Base-by-base conservation (phyloP, 2,888 invertebrate genomes). In the Drosophila rellima region DNA sequence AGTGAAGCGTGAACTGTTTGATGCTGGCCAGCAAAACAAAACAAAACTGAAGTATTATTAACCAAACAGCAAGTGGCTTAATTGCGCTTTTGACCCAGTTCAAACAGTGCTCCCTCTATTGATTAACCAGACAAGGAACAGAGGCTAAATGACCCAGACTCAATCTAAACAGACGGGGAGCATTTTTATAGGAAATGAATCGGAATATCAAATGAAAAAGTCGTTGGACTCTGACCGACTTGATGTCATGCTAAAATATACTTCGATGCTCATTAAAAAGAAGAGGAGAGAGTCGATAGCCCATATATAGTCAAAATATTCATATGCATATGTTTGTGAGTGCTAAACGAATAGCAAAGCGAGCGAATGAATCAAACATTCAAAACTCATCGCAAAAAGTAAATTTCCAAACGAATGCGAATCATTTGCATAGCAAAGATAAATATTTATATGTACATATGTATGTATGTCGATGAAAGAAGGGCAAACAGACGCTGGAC, bases 401-500 rank as follows among this genome's bases (percentile, higher is more conserved):
- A 56, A 55, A 65, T 64, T 37, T 60, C 31, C 23, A 61, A 74
- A 61, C 52, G 61, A 83, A 74, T 64, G 51, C 50, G 47, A 82
- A 71, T 66, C 67, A 87, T 82, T 82, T 82, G 85, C 88, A 87
- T 84, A 79, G 80, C 15, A 29, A 33, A 82, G 67, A 88, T 88
- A 88, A 82, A 88, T 82, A 85, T 85, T 82, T 85, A 85, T 76
- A 57, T 37, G 45, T 71, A n/a, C 5, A 13, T 52, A 11, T 51
- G n/a, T n/a, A n/a, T n/a, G n/a, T n/a, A n/a, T n/a, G n/a, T n/a
- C n/a, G n/a, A 15, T 42, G 54, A 13, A 55, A 20, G 40, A 55
- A 42, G 54, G 31, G 42, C 54, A 33, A 42, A 42, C 20, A 55
- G 31, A 20, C 10, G n/a, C 18, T 18, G 6, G 18, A 2, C 31